phyloP scores from a whole-genome alignment of 64 coral and sea anemone genomes.

The Stichodactyla mertensii region DNA sequence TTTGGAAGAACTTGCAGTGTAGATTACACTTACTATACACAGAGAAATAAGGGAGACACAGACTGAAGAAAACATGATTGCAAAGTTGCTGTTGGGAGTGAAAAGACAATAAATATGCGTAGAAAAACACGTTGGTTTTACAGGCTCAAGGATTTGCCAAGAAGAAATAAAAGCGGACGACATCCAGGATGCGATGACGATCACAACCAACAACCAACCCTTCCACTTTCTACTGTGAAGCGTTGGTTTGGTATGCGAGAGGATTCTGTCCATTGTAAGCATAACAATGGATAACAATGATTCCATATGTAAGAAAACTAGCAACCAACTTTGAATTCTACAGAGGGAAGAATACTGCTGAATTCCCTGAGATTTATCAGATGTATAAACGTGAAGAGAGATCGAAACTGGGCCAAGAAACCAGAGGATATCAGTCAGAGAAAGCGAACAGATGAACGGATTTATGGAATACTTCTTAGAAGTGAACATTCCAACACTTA shows the following conservation, averaged over 20 bases:
- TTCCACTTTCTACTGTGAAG: slow-evolving; percentile 46
- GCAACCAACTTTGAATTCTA: slow-evolving; percentile 34
- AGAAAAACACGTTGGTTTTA: slow-evolving; percentile 3
- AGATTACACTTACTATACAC: slow-evolving; percentile 13
- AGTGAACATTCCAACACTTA: slow-evolving; percentile 14
- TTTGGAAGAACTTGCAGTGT: slow-evolving; percentile 15
- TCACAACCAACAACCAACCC: slow-evolving; percentile 9
- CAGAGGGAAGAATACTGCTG: slow-evolving; percentile 9
- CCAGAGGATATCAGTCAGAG: slow-evolving; percentile 32
- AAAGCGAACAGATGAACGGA: slow-evolving; percentile 18
- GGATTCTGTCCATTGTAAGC: slow-evolving; percentile 25
- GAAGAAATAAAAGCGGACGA: slow-evolving; percentile 33
- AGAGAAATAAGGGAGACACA: neutral
- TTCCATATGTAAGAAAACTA: slow-evolving; percentile 26
- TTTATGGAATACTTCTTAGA: slow-evolving; percentile 1
- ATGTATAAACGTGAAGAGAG: slow-evolving; percentile 10
- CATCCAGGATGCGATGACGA: slow-evolving; percentile 38
- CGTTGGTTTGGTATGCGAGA: neutral
- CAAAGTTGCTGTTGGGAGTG: slow-evolving; percentile 9
- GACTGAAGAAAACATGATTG: slow-evolving; percentile 17
- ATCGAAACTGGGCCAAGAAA: slow-evolving; percentile 35
- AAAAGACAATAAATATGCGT: slow-evolving; percentile 39
- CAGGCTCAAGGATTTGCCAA: slow-evolving; percentile 29
- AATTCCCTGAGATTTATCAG: slow-evolving; percentile 5
- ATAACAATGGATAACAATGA: slow-evolving; percentile 20